Base-by-base conservation (phyloP, 2,113 vertebrate species). In the Apteryx mantelli region DNA sequence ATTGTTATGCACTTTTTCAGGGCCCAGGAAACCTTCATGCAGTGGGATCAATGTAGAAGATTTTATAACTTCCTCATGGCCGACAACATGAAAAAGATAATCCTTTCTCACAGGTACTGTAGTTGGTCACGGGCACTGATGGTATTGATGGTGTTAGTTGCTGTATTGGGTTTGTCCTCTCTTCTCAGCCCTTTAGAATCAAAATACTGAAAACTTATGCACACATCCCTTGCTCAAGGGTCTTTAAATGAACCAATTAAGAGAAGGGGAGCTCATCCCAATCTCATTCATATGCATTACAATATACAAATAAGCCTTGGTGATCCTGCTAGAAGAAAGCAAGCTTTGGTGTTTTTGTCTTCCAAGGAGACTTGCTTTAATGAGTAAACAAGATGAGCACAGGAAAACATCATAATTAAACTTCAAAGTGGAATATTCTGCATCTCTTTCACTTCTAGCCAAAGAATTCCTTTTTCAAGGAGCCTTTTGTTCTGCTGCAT, bases 11-110 rank as follows among this genome's bases (percentile, higher is more conserved):
- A 13, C n/a, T 84, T 93, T 83, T 94, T 15, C 92, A 99, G 99
- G 96, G 99, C 99, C 76, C 99, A 99, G 98, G 99, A 99, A 98
- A 99, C 99, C 73, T 99, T 99, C 98, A 98, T 99, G 91, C 99
- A 99, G 89, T 99, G 99, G 99, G 99, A 99, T 96, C 99, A 99
- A 48, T 99, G 99, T 77, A 98, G 99, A 73, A 98, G 99, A 77
- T 99, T 99, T 97, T 99, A 99, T 96, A 99, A 99, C 98, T 99
- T 99, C 96, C 99, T 99, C 85, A 99, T 99, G 99, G 99, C 99
- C 0, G 99, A 99, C 98, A 99, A 99, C 98, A 99, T 99, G 99
- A 99, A 99, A 98, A 99, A 99, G 97, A 99, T 99, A 91, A 99
- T 99, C 91, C 98, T 99, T 42, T 99, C 99, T 9, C 99, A 99